Percentiles rank a stretch among this genome's conserved stretches.
These are phyloP conservation scores for Hydrolagus affinis DNA, from an alignment of 2,113 vertebrate genomes.

Conservation along the genomic window DNA sequence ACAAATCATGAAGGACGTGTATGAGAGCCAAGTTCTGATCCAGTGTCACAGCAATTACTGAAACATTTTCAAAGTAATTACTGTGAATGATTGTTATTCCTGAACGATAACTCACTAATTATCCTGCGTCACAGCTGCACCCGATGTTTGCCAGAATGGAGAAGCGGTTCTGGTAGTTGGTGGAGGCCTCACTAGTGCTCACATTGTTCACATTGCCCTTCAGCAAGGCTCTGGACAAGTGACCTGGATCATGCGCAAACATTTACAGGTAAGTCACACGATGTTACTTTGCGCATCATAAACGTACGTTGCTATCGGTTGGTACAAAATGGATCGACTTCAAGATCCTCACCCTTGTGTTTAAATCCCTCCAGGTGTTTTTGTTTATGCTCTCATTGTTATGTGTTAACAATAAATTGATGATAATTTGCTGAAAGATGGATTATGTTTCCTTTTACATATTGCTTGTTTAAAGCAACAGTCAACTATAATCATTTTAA, in stretches of 20 bases:
- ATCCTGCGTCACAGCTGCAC: slow-evolving; percentile 31
- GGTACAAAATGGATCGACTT: too few relatives aligned
- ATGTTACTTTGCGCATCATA: neutral
- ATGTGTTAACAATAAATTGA: too few relatives aligned
- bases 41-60: neutral
- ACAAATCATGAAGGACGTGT: too few relatives aligned
- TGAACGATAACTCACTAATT: neutral
- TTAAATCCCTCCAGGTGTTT: too few relatives aligned
- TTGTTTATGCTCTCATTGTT: too few relatives aligned
- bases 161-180: slow-evolving; percentile 60
- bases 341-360: too few relatives aligned
- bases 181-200: slow-evolving; percentile 62
- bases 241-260: slow-evolving; percentile 63
- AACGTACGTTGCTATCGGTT: too few relatives aligned
- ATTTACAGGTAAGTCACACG: slow-evolving; percentile 49
- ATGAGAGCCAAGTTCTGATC: too few relatives aligned
- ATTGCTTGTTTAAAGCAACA: too few relatives aligned
- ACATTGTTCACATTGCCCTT: slow-evolving; percentile 55
- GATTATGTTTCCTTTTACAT: too few relatives aligned
- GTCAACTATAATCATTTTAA: too few relatives aligned
- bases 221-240: slow-evolving; percentile 59
- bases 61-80: neutral
- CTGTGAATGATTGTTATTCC: neutral
- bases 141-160: slow-evolving; percentile 46
- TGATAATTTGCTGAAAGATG: too few relatives aligned